Evolutionary conservation across 2,888 invertebrate genomes (phyloP).

Genomic region (Camptogramma bilineatum): DNA sequence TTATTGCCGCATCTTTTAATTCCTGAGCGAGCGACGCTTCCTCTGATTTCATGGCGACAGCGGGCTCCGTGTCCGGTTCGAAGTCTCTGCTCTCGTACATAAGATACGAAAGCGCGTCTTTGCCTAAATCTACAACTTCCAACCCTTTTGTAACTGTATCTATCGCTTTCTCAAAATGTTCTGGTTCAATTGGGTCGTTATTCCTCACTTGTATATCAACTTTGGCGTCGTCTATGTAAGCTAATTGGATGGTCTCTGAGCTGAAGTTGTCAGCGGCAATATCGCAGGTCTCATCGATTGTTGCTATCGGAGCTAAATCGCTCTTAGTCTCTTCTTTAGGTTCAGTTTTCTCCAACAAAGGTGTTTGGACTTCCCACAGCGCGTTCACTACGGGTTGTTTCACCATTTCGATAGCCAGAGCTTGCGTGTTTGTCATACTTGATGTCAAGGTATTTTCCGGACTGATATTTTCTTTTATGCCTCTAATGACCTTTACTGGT

Average conservation of each 20-base stretch:
- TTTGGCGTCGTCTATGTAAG: constrained; percentile 68
- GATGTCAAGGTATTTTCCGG: constrained; percentile 86
- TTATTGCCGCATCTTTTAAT: constrained; percentile 70
- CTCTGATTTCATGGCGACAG: constrained; percentile 44
- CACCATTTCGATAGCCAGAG: constrained; percentile 69
- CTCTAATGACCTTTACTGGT: constrained; percentile 83
- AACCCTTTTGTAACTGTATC: constrained; percentile 38
- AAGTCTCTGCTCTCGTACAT: constrained; percentile 69
- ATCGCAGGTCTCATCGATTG: constrained; percentile 74
- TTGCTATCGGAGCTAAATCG: constrained; percentile 76
- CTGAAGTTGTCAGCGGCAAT: constrained; percentile 58
- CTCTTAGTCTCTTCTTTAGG: constrained; percentile 59
- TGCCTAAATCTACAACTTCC: constrained; percentile 69
- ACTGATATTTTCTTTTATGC: constrained; percentile 87
- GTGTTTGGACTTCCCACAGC: constrained; percentile 61
- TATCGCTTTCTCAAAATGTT: constrained; percentile 28
- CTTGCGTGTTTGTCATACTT: constrained; percentile 73
- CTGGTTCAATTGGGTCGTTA: constrained; percentile 1
- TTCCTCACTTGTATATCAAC: constrained; percentile 34
- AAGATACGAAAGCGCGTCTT: constrained; percentile 75
- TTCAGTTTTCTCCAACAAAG: constrained; percentile 58
- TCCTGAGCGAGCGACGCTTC: constrained; percentile 70
- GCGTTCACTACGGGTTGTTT: constrained; percentile 56
- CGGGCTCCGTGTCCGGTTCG: constrained; percentile 47
- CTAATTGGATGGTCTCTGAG: constrained; percentile 52